phyloP scores from a whole-genome alignment of 2,888 invertebrate species.

The Plusia festucae region DNA sequence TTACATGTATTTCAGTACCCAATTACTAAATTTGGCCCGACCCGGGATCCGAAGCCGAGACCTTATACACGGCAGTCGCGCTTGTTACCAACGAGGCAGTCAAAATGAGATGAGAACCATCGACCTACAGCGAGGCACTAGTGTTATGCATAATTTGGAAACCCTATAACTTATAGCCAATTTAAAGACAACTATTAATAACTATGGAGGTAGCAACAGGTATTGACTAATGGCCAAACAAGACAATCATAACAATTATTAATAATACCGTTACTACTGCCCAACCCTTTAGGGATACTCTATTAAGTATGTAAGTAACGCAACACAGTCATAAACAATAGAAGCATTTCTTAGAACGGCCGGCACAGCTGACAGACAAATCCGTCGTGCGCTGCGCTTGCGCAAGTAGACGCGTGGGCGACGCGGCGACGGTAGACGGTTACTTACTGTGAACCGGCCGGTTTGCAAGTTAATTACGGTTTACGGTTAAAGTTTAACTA shows the following conservation, averaged over 20 bases:
- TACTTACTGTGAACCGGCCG: conserved; percentile 52
- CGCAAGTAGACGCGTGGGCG: conserved; percentile 47
- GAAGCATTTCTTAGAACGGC: conserved; percentile 45
- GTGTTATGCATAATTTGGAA: no score
- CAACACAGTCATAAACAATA: conserved; percentile 33
- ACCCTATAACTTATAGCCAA: no score
- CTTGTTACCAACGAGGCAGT: no score
- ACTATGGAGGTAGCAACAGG: no score
- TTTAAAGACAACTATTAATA: no score
- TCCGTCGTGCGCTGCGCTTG: conserved; percentile 46
- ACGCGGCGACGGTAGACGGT: conserved; percentile 53
- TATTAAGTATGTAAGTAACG: conserved; percentile 7
- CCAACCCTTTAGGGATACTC: not conserved
- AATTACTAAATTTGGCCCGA: no score
- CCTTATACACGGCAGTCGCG: no score
- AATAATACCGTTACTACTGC: not conserved
- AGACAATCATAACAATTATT: not conserved
- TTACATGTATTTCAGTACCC: no score
- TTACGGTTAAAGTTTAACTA: conserved; percentile 31
- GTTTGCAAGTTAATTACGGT: conserved; percentile 19
- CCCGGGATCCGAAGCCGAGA: no score
- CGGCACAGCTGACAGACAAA: conserved; percentile 66
- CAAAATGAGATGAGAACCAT: no score
- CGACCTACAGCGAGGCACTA: no score
- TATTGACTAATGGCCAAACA: no score